Evolutionary conservation across 2,797 vertebrate genomes (phyloP), one percentile per base, ranked within the genome.

Genomic region (Huso huso): DNA sequence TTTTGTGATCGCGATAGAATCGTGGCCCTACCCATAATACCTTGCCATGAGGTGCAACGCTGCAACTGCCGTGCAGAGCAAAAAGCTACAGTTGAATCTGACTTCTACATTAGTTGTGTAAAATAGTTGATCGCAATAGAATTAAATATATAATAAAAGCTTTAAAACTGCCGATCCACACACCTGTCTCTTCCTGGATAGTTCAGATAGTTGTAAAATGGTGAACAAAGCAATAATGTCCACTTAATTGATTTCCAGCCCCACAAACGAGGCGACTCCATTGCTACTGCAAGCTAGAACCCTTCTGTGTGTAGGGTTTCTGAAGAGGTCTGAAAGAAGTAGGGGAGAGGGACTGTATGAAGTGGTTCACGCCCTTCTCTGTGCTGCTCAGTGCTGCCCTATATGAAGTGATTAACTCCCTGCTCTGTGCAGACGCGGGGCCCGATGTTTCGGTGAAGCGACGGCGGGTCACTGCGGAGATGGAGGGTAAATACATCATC

Each of bases 401-500:
- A 79, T 53, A 18, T 18, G 18, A 18, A 37, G 37, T 37, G 37
- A 37, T 37, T 37, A 37, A 37, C 37, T 37, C 37, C 37, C 37
- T 37, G 53, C 76, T 80, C 4, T 37, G 37, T 6, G 87, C 82
- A 3, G 88, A 90, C 0, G 89, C 93, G 64, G 84, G 82, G 63
- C 83, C 86, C 18, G 73, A 73, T 4, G 61, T 82, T 23, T 78
- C 89, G 0, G 81, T 86, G 62, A 98, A 96, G 78, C 87, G 86
- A 0, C 89, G 95, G 7, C 87, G 94, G 0, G 95, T 97, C 66
- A 98, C 95, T 0, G 93, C 94, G 0, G 95, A 98, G 83, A 98
- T 97, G 90, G 95, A 98, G 81, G 95, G 95, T 69, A 98, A 98
- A 72, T 98, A 98, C 82, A 91, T 96, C 73, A 88, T 98, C 83